These are phyloP conservation scores for Phenacoccus solenopsis DNA, from an alignment of 1,140 invertebrate species.

Conservation along the genomic window DNA sequence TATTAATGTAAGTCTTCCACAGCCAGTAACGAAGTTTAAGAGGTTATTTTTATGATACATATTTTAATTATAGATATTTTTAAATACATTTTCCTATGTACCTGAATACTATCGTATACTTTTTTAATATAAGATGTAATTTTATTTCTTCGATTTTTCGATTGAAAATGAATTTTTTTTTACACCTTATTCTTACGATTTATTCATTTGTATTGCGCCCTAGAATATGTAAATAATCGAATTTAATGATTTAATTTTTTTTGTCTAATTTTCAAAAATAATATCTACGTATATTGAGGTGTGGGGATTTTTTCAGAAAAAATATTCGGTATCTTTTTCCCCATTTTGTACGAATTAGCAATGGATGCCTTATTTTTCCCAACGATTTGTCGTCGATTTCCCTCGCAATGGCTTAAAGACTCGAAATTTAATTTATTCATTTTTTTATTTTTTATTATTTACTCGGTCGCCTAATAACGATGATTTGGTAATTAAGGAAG, in stretches of 20 bases:
- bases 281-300: background rate
- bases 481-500: background rate
- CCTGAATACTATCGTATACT: background rate
- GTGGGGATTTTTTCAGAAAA: no score
- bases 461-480: no score
- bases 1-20: constrained; percentile 15
- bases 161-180: background rate
- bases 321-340: no score
- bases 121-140: background rate
- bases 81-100: background rate
- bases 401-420: no score
- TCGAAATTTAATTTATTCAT: no score
- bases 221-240: no score
- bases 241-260: no score
- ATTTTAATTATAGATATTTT: background rate
- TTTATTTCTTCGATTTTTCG: background rate
- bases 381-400: no score
- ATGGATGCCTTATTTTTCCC: no score
- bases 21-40: background rate
- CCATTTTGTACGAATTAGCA: no score
- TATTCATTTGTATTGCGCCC: background rate
- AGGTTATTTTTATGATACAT: background rate
- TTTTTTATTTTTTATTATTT: no score
- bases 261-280: background rate
- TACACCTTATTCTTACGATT: background rate